Percentiles rank a stretch among this genome's conserved stretches.
These are phyloP conservation scores for Nannobrachium achirus DNA, from an alignment of 2,113 vertebrate species.

Conservation along the genomic window DNA sequence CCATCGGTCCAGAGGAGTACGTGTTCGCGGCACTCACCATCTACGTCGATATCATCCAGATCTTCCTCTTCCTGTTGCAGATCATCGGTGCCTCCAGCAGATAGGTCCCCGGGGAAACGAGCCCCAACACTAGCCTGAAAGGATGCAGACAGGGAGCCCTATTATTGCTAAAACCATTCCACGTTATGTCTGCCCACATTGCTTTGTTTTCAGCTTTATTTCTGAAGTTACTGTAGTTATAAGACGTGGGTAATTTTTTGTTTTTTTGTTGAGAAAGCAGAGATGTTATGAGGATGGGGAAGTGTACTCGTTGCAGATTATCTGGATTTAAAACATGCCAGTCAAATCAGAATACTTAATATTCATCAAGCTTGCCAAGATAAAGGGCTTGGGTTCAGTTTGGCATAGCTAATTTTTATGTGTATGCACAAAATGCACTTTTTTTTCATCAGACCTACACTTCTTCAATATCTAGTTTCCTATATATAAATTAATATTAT, in stretches of 20 bases:
- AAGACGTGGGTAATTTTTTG: neutral
- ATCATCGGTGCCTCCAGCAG: slow-evolving; percentile 80
- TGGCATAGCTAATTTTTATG: slow-evolving; percentile 13
- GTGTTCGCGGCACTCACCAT: slow-evolving; percentile 90
- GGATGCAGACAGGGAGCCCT: too few species aligned
- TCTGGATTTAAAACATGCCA: neutral
- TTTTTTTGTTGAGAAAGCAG: neutral
- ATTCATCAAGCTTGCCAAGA: slow-evolving; percentile 9
- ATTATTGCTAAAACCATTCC: slow-evolving; percentile 1
- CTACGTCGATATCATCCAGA: slow-evolving; percentile 93
- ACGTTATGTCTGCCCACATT: slow-evolving; percentile 7
- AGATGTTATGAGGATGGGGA: neutral
- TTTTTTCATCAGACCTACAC: slow-evolving; percentile 32
- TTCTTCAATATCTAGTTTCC: slow-evolving; percentile 17
- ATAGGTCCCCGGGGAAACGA: slow-evolving; percentile 33
- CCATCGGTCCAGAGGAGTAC: slow-evolving; percentile 92
- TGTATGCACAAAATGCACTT: slow-evolving; percentile 36
- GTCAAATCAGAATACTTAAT: slow-evolving; percentile 4
- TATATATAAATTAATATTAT: slow-evolving; percentile 5
- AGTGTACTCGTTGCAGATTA: neutral
- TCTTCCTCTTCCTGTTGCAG: slow-evolving; percentile 93
- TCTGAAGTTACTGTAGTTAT: neutral
- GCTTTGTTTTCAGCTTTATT: neutral
- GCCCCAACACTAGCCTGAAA: too few species aligned
- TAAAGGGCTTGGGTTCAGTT: slow-evolving; percentile 38